Base-by-base conservation (phyloP, 1,140 invertebrate species). In the Macrobrachium nipponense region DNA sequence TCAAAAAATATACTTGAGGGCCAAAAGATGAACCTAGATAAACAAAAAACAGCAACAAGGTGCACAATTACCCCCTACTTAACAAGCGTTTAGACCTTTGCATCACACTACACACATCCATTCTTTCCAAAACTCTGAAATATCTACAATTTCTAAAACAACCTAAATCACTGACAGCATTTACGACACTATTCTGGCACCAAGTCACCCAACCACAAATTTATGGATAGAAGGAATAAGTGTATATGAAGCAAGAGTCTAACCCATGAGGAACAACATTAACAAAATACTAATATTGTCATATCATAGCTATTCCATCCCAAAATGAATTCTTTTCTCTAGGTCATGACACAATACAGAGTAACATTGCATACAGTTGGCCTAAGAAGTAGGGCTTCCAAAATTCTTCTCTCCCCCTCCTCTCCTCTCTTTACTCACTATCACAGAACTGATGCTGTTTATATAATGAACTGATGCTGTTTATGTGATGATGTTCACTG, bases 1-100 rank as follows among this genome's bases (percentile, higher is more conserved):
- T 85, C 82, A 75, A 85, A 85, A 85, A 85, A 85, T 85, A 85
- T 85, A 85, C 82, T 85, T 85, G 82, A 78, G 82, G 82, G 82
- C 82, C 82, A 85, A 85, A 85, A 79, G 59, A 78, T 85, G 77
- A 85, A 85, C 75, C 79, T 79, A 85, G 64, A 64, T 85, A 76
- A 85, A 85, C 75, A 78, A 85, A 51, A 51, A 85, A 85, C 82
- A 72, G 72, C 81, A 83, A 83, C 81, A 83, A 76, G 59, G 82
- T 85, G 75, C 76, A 79, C 66, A 68, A 70, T 64, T 61, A 79
- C 64, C 77, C 73, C 76, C 77, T 85, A 70, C 62, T 51, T 79
- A 79, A 78, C 62, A 70, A 85, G 68, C 51, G 62, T 18, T 72
- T 73, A 75, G 82, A 79, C 75, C 23, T 51, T 70, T 73, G 60